Evolutionary conservation across 2,797 vertebrate genomes (phyloP).

Genomic region (Esox masquinongy): DNA sequence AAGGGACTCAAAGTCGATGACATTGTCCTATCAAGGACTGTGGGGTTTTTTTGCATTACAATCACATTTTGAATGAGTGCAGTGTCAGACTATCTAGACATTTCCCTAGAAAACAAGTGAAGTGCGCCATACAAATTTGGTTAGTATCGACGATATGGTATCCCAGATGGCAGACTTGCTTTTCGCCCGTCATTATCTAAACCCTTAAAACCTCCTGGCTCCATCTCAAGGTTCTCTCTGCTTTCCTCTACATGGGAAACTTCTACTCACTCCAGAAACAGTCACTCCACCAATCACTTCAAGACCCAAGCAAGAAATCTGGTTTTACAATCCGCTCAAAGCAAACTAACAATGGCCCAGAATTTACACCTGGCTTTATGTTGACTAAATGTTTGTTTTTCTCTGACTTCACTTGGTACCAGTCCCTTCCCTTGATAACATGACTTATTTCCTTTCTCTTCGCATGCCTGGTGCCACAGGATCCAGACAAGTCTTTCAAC

Average conservation of each 20-base stretch:
- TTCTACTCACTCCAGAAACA: conserved; percentile 43
- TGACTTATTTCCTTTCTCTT: conserved; percentile 49
- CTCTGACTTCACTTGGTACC: conserved; percentile 21
- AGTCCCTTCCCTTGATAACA: conserved; percentile 43
- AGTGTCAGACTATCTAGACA: conserved; percentile 52
- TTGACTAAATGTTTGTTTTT: conserved; percentile 44
- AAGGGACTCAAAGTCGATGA: conserved; percentile 44
- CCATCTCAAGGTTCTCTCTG: conserved; percentile 25
- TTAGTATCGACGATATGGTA: conserved; percentile 64
- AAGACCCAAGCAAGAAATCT: conserved; percentile 56
- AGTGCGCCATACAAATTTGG: conserved; percentile 67
- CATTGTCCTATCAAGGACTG: conserved; percentile 45
- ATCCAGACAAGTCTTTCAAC: conserved; percentile 61
- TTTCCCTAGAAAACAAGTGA: conserved; percentile 44
- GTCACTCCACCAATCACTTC: conserved; percentile 48
- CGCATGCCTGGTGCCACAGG: conserved; percentile 66
- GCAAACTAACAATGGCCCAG: conserved; percentile 60
- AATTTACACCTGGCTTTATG: conserved; percentile 48
- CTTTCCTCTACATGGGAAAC: conserved; percentile 50
- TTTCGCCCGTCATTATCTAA: conserved; percentile 70
- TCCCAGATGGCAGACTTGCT: conserved; percentile 58
- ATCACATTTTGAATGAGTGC: conserved; percentile 55
- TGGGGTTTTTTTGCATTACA: conserved; percentile 35
- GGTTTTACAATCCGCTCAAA: conserved; percentile 59
- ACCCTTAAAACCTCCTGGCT: conserved; percentile 44